These are phyloP conservation scores for Helostoma temminkii DNA, from an alignment of 2,797 vertebrate genomes.

Conservation along the genomic window DNA sequence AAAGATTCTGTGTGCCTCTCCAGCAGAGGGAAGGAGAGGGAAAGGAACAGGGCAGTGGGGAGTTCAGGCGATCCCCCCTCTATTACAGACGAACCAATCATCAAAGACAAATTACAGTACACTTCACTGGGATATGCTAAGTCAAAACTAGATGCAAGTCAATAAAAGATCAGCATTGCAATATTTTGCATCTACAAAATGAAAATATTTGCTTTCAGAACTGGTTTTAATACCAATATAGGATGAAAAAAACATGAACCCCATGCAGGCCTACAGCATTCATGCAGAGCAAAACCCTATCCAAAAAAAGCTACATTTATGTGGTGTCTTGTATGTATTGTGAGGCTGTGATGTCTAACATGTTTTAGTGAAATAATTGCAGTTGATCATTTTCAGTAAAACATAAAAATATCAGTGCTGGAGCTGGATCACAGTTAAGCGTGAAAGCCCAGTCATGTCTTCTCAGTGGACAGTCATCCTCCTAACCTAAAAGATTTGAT, in stretches of 20 bases:
- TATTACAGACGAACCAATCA: conserved; percentile 86
- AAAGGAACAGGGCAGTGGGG: conserved; percentile 62
- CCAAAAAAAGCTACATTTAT: conserved; percentile 10
- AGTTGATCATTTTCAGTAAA: not conserved
- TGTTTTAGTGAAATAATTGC: conserved; percentile 4
- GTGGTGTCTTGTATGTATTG: conserved; percentile 15
- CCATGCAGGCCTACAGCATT: conserved; percentile 22
- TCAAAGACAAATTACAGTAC: conserved; percentile 88
- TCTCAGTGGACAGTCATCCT: not conserved
- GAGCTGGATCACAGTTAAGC: not conserved
- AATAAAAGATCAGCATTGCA: conserved; percentile 86
- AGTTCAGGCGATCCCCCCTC: conserved; percentile 80
- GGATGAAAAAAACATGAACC: conserved; percentile 43
- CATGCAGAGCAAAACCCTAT: conserved; percentile 30
- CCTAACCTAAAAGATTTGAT: not conserved
- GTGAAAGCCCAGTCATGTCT: not conserved
- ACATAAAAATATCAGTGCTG: not conserved
- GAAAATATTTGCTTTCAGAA: conserved; percentile 81
- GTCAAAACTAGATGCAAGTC: conserved; percentile 86
- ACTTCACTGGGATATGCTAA: conserved; percentile 87
- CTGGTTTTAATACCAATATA: conserved; percentile 74
- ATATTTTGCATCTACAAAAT: conserved; percentile 85
- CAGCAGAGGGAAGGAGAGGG: conserved; percentile 59
- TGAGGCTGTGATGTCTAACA: not conserved
- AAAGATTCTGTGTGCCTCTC: conserved; percentile 77